Conservation (phyloP, 2,113 vertebrate genomes). For the Pagrus major region DNA sequence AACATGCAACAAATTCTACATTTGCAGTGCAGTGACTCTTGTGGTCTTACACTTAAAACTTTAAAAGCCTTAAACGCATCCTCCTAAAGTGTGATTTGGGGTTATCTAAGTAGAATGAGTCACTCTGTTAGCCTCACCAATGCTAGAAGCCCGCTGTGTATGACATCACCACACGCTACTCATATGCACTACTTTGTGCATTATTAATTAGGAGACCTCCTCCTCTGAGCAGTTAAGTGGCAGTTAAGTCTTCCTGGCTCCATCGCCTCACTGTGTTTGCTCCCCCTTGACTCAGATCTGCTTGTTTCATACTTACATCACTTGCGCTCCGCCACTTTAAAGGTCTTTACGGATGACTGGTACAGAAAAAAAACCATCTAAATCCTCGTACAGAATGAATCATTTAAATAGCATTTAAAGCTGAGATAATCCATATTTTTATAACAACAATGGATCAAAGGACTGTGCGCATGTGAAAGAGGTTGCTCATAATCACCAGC, state of each 20-base stretch:
- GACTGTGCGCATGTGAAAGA: neutral
- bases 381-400: neutral
- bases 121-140: slow-evolving; percentile 23
- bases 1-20: neutral
- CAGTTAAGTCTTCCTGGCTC: slow-evolving; percentile 35
- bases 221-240: slow-evolving; percentile 50
- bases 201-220: slow-evolving; percentile 64
- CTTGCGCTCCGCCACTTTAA: slow-evolving; percentile 3
- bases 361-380: neutral
- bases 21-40: neutral
- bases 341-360: neutral
- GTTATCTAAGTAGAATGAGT: slow-evolving; percentile 36
- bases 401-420: slow-evolving; percentile 6
- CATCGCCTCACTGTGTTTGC: slow-evolving; percentile 15
- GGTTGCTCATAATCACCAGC: neutral
- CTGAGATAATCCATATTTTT: neutral
- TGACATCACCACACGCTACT: slow-evolving; percentile 45
- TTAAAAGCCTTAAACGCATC: neutral
- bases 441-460: neutral
- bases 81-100: slow-evolving; percentile 4
- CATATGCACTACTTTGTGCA: slow-evolving; percentile 51
- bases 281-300: slow-evolving; percentile 21
- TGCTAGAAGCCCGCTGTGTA: slow-evolving; percentile 8
- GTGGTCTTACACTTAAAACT: neutral
- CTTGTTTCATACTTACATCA: slow-evolving; percentile 39